Evolutionary conservation across 2,888 invertebrate species (phyloP), one percentile per base, ranked within the genome.

Genomic region (Tubulanus polymorphus): DNA sequence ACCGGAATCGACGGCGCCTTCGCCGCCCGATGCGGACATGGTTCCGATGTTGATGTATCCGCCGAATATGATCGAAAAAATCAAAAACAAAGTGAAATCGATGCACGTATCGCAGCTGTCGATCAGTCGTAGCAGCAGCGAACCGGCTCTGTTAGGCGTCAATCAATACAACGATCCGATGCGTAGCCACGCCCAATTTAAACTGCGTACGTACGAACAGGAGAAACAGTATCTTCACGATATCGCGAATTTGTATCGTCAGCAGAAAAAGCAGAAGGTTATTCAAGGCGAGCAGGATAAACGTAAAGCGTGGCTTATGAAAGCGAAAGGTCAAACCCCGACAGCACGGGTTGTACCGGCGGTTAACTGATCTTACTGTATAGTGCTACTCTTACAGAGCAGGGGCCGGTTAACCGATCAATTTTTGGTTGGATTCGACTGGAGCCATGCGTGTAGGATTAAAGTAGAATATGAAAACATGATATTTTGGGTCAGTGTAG

Each of bases 21-120:
- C 73, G 12, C 64, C 66, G 35, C 51, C 61, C 25, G 70, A 68
- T 48, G 56, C 64, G 23, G 68, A 58, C 52, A 56, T 66, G 49
- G 73, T 73, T 15, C 75, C 75, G 0, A 75, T 75, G 74, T 60
- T 74, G 48, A 76, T 76, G 72, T 76, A 73, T 52, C 66, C 76
- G 3, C 60, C 61, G 25, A 68, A 72, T 47, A 62, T 73, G 58
- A 66, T 64, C 47, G 69, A 71, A 10, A 72, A 69, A 59, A 54
- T 66, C 3, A 55, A 59, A 10, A 23, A 18, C 15, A 18, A 23
- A 41, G 41, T 23, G 5, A 41, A 41, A 41, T 20, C 41, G 6
- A n/a, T 15, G 10, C 20, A n/a, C 26, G 20, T 12, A 15, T n/a
- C n/a, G n/a, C 20, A 49, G 26, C n/a, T 37, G 23, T n/a, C n/a